phyloP scores from a whole-genome alignment of 2,797 vertebrate species.

The Mormyrops boulengeri region DNA sequence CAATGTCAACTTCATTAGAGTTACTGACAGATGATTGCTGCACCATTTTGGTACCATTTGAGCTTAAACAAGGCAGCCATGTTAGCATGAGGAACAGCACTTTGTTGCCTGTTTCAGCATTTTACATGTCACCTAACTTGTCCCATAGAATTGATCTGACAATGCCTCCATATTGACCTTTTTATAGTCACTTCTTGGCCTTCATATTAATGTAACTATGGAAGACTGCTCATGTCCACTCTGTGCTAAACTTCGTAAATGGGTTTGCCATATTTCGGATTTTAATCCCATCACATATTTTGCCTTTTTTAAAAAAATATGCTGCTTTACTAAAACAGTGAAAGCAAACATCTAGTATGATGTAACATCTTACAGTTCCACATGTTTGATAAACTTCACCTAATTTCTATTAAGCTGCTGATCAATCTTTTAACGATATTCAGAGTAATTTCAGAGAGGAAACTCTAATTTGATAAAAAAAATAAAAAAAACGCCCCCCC shows the following conservation, averaged over 20 bases:
- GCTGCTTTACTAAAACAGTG: background rate
- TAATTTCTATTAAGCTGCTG: background rate
- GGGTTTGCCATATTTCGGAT: background rate
- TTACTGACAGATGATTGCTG: background rate
- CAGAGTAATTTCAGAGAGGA: background rate
- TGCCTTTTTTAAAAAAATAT: background rate
- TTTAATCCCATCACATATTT: background rate
- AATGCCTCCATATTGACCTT: background rate
- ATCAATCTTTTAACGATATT: background rate
- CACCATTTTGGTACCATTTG: background rate
- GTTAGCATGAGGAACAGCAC: background rate
- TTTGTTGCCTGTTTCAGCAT: background rate
- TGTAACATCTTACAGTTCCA: background rate
- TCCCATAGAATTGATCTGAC: background rate
- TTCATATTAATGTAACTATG: background rate
- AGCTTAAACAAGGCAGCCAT: background rate
- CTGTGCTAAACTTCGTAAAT: background rate
- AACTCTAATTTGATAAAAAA: background rate
- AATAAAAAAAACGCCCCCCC: too few relatives aligned
- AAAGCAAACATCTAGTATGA: background rate
- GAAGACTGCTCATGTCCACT: background rate
- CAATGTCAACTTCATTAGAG: slow-evolving; percentile 3
- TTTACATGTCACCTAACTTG: background rate
- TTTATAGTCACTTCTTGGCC: background rate
- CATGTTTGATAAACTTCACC: background rate